A percentile compares a stretch with the other conserved stretches of the same genome.
These are phyloP conservation scores for Mola mola DNA, from an alignment of 2,113 vertebrate species.

Conservation along the genomic window DNA sequence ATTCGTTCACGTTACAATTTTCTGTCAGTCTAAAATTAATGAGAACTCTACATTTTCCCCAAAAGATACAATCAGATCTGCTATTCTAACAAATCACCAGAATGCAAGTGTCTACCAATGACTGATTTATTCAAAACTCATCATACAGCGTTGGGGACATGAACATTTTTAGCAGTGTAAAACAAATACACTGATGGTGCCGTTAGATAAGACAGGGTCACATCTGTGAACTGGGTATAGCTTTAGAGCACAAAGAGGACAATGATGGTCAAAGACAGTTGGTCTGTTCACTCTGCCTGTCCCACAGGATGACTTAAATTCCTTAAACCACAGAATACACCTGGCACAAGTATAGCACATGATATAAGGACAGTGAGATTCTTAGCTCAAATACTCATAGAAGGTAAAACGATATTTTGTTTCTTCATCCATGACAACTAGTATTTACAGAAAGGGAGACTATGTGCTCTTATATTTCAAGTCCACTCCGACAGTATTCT, in stretches of 20 bases:
- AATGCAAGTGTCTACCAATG: conserved; percentile 85
- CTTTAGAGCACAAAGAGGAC: conserved; percentile 87
- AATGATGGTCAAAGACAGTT: conserved; percentile 79
- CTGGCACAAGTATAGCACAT: conserved; percentile 90
- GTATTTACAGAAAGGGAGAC: conserved; percentile 76
- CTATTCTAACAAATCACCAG: conserved; percentile 52
- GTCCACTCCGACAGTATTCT: conserved; percentile 63
- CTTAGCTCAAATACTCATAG: conserved; percentile 72
- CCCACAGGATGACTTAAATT: conserved; percentile 72
- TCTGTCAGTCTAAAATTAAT: conserved; percentile 13
- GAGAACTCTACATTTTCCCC: conserved; percentile 1
- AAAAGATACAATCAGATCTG: conserved; percentile 17
- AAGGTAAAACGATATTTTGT: conserved; percentile 74
- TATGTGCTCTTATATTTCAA: conserved; percentile 70
- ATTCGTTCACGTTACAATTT: conserved; percentile 13
- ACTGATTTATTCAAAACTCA: conserved; percentile 97
- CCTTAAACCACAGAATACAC: conserved; percentile 82
- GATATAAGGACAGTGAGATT: conserved; percentile 83
- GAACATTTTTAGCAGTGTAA: conserved; percentile 80
- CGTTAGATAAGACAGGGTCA: conserved; percentile 87
- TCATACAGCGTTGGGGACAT: conserved; percentile 92
- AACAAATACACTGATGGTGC: conserved; percentile 86
- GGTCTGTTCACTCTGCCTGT: conserved; percentile 64
- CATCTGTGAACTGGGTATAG: conserved; percentile 85
- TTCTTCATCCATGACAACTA: conserved; percentile 64